phyloP scores from a whole-genome alignment of 2,888 invertebrate genomes.

The Acrobasis suavella region DNA sequence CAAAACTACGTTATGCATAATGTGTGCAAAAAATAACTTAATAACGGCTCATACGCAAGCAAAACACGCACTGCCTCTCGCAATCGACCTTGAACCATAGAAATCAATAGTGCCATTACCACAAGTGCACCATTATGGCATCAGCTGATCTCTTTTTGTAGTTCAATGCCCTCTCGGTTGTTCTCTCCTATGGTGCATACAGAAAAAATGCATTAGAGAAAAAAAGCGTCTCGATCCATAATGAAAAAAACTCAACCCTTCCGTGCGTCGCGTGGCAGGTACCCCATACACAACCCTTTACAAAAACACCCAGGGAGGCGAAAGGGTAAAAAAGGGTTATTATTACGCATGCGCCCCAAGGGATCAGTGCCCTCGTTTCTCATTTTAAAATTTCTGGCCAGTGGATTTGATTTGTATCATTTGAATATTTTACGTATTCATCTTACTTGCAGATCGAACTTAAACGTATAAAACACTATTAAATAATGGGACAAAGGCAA shows the following conservation, averaged over 20 bases:
- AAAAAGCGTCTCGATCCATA: conserved; percentile 63
- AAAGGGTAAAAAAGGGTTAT: conserved; percentile 81
- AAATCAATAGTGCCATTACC: conserved; percentile 69
- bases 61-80: conserved; percentile 29
- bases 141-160: conserved; percentile 75
- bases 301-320: conserved; percentile 75
- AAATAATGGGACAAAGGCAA: too few relatives aligned
- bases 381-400: conserved; percentile 66
- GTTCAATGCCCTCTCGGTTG: conserved; percentile 78
- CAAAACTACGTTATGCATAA: too few relatives aligned
- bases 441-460: neutral
- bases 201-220: conserved; percentile 66
- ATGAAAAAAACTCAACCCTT: conserved; percentile 76
- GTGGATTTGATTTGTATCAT: conserved; percentile 39
- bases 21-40: too few relatives aligned
- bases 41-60: neutral
- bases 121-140: conserved; percentile 76
- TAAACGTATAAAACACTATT: neutral
- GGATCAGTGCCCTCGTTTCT: conserved; percentile 75
- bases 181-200: conserved; percentile 55
- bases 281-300: conserved; percentile 79
- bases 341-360: conserved; percentile 76
- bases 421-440: conserved; percentile 15
- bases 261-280: conserved; percentile 76
- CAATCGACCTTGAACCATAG: conserved; percentile 66